Conservation (phyloP, 2,797 vertebrate species). For the Megalops cyprinoides region DNA sequence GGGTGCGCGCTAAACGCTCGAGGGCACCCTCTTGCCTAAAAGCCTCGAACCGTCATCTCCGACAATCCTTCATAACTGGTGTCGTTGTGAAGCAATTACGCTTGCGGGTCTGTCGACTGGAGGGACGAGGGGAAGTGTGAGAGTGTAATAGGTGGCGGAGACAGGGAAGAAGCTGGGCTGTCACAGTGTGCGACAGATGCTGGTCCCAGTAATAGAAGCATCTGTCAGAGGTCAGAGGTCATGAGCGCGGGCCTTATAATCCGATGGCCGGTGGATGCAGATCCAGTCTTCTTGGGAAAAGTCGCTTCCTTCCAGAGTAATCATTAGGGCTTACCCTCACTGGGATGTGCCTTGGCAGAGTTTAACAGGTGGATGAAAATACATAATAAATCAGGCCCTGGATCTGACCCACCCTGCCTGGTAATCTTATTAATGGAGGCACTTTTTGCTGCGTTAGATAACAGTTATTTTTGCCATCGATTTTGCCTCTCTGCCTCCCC, state of each 20-base stretch:
- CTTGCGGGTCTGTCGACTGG: background rate
- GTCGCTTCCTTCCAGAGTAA: slow-evolving; percentile 43
- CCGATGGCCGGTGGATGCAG: slow-evolving; percentile 37
- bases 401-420: slow-evolving; percentile 25
- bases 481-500: background rate
- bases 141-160: no score
- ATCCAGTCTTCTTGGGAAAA: slow-evolving; percentile 40
- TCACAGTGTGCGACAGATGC: background rate
- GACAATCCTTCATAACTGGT: no score
- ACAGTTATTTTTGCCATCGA: slow-evolving; percentile 13
- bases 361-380: background rate
- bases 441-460: background rate
- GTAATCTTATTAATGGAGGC: background rate
- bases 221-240: slow-evolving; percentile 47
- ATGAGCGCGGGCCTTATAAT: slow-evolving; percentile 47
- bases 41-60: no score
- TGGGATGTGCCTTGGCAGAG: background rate
- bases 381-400: background rate
- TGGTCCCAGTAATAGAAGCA: slow-evolving; percentile 24
- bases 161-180: background rate
- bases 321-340: slow-evolving; percentile 17
- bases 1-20: no score
- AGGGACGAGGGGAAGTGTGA: background rate
- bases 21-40: no score
- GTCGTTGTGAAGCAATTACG: no score